These are phyloP conservation scores for Campoplex nolae DNA, from an alignment of 2,888 invertebrate species.

Conservation along the genomic window DNA sequence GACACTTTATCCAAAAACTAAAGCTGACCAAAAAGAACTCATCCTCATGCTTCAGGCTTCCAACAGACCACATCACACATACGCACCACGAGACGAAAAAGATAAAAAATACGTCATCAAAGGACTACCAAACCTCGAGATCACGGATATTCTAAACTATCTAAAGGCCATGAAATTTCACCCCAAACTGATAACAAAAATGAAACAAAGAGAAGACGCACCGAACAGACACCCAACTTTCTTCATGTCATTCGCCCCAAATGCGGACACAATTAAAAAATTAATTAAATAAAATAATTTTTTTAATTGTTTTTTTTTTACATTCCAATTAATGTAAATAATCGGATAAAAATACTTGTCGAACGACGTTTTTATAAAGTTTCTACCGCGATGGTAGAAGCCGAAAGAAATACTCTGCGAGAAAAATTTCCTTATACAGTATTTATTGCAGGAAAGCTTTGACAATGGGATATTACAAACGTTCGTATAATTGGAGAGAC, in stretches of 20 bases:
- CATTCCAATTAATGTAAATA: not conserved
- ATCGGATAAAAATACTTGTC: not conserved
- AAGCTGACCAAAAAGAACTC: not conserved
- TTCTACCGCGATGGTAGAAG: not conserved
- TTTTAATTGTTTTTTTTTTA: too few relatives aligned
- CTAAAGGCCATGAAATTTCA: not conserved
- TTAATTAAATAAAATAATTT: too few relatives aligned
- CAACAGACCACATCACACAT: not conserved
- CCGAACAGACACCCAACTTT: not conserved
- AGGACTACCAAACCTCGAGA: not conserved
- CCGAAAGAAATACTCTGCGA: not conserved
- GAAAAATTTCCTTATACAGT: not conserved
- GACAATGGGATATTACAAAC: not conserved
- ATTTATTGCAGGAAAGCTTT: not conserved
- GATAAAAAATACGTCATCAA: slow-evolving; percentile 1
- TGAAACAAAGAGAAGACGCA: not conserved
- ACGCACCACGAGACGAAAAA: not conserved
- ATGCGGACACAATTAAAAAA: not conserved
- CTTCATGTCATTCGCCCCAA: not conserved
- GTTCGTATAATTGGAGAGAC: not conserved
- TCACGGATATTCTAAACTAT: not conserved
- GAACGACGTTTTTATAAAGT: not conserved
- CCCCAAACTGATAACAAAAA: not conserved
- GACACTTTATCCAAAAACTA: not conserved
- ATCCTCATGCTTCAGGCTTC: not conserved